Conservation (phyloP, 2,888 invertebrate species). For the Acleris literana region DNA sequence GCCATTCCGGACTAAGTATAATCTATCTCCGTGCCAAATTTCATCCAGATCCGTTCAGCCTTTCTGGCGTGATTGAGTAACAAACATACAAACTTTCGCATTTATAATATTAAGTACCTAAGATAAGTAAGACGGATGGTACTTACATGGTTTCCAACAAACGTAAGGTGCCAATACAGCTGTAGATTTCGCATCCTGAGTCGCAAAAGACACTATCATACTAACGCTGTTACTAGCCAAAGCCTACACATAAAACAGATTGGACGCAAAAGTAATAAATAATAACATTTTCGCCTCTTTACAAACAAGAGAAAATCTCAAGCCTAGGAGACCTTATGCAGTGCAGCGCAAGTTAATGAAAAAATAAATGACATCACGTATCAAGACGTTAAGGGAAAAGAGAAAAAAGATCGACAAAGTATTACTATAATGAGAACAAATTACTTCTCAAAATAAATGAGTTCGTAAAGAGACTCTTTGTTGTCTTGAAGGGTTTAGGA, state of each 20-base stretch:
- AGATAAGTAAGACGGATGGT: neutral
- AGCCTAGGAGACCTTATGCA: too few relatives aligned
- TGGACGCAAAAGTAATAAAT: neutral
- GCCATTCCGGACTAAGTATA: too few relatives aligned
- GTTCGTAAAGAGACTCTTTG: neutral
- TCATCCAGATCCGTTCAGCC: neutral
- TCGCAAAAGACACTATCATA: constrained; percentile 56
- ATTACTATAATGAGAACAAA: too few relatives aligned
- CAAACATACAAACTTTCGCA: too few relatives aligned
- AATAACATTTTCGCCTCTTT: neutral
- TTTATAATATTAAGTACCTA: too few relatives aligned
- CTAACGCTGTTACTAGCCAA: constrained; percentile 39
- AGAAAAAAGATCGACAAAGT: too few relatives aligned
- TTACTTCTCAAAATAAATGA: too few relatives aligned
- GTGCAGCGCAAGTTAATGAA: too few relatives aligned
- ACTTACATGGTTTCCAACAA: constrained; percentile 69
- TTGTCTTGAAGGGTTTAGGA: constrained; percentile 1
- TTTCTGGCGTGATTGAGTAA: neutral
- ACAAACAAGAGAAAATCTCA: too few relatives aligned
- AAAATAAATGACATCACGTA: too few relatives aligned
- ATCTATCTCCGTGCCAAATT: neutral
- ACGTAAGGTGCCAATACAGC: constrained; percentile 57
- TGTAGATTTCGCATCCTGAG: constrained; percentile 54
- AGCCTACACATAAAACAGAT: neutral
- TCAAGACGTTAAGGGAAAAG: too few relatives aligned